Conservation (phyloP, 2,113 vertebrate genomes). For the Mus spicilegus region DNA sequence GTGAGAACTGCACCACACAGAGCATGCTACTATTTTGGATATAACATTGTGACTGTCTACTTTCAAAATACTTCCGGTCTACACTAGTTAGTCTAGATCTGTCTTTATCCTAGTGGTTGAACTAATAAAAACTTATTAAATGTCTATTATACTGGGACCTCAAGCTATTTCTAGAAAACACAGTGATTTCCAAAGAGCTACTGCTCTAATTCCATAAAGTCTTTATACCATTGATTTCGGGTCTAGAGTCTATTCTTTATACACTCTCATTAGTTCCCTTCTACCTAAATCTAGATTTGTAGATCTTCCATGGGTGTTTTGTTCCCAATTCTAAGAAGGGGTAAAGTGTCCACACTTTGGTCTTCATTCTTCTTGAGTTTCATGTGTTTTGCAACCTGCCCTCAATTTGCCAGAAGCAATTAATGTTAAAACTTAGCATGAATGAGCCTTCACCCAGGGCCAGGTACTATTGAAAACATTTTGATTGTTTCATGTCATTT, state of each 20-base stretch:
- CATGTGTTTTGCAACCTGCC: background rate
- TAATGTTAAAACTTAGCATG: background rate
- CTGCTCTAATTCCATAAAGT: background rate
- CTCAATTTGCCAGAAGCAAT: background rate
- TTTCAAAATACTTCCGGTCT: background rate
- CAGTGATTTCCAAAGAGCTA: background rate
- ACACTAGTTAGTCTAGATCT: background rate
- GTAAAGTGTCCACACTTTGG: no score
- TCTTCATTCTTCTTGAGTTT: no score
- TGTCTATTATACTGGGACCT: background rate
- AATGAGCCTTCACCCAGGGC: background rate
- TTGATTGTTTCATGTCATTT: background rate
- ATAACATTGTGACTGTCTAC: background rate
- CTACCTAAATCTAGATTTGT: background rate
- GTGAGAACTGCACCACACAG: slow-evolving; percentile 63
- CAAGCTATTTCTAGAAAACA: background rate
- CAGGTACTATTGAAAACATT: background rate
- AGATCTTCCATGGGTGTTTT: no score
- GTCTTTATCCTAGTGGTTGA: background rate
- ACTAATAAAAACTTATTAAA: background rate
- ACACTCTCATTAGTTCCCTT: background rate
- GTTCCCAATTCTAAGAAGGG: no score
- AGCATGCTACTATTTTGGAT: background rate
- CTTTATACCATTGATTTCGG: background rate
- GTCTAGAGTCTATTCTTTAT: background rate